These are phyloP conservation scores for Leuciscus waleckii DNA, from an alignment of 2,797 vertebrate species.

Conservation along the genomic window DNA sequence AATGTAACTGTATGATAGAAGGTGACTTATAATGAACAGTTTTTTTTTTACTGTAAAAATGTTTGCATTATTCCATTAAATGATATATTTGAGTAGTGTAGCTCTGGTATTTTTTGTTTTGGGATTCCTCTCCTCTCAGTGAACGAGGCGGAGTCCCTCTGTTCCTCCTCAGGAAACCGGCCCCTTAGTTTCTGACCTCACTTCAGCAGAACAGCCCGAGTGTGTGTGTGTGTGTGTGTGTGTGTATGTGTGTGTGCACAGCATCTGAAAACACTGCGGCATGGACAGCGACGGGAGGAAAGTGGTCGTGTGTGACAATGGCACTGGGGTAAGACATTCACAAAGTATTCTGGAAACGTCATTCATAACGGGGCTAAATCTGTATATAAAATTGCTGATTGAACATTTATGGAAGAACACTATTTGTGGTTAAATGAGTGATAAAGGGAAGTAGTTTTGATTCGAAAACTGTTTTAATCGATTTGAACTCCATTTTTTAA, in stretches of 20 bases:
- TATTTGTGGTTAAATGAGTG: background rate
- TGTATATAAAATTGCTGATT: background rate
- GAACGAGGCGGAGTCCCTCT: constrained; percentile 2
- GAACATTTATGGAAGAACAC: background rate
- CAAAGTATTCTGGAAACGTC: background rate
- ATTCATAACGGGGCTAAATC: background rate
- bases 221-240: background rate
- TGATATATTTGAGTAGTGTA: background rate
- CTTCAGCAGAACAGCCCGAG: background rate
- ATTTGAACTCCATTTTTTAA: background rate
- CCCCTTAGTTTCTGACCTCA: constrained; percentile 12
- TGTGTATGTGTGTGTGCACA: background rate
- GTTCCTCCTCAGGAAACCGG: constrained; percentile 10
- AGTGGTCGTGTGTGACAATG: constrained; percentile 84
- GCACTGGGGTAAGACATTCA: constrained; percentile 78
- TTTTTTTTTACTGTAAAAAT: background rate
- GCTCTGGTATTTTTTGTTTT: background rate
- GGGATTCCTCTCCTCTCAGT: background rate
- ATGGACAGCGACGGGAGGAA: constrained; percentile 82
- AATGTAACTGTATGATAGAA: background rate
- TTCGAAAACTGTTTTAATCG: background rate
- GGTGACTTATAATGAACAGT: background rate
- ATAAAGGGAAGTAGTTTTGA: background rate
- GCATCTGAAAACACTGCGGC: constrained; percentile 11
- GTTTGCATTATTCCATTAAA: background rate